Evolutionary conservation across 2,888 invertebrate genomes (phyloP).

Genomic region (Kuschelorhynchus macadamiae): DNA sequence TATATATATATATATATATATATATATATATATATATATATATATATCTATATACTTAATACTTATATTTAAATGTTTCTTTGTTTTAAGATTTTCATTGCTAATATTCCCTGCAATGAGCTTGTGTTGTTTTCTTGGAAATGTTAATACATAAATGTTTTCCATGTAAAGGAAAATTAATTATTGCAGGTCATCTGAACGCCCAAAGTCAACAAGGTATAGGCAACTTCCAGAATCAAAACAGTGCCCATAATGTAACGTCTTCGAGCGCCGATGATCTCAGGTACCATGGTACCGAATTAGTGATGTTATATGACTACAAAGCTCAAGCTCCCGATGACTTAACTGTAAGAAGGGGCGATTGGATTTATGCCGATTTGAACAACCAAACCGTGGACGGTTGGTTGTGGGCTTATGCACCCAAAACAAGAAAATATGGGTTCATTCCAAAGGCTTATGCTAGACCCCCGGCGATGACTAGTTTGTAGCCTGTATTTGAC

Average conservation of each 20-base stretch:
- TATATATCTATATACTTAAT: too few species aligned
- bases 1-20: too few species aligned
- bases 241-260: slow-evolving; percentile 59
- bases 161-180: too few species aligned
- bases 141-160: too few species aligned
- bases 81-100: too few species aligned
- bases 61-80: too few species aligned
- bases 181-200: slow-evolving; percentile 69
- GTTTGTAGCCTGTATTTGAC: slow-evolving; percentile 71
- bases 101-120: too few species aligned
- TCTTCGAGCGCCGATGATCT: slow-evolving; percentile 74
- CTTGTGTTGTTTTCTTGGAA: too few species aligned
- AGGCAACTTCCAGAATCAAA: slow-evolving; percentile 60
- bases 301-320: slow-evolving; percentile 96
- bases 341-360: slow-evolving; percentile 89
- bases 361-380: slow-evolving; percentile 96
- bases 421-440: slow-evolving; percentile 92
- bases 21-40: too few species aligned
- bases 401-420: slow-evolving; percentile 96
- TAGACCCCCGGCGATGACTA: slow-evolving; percentile 92
- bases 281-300: slow-evolving; percentile 88
- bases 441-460: slow-evolving; percentile 97
- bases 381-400: slow-evolving; percentile 95
- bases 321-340: slow-evolving; percentile 96
- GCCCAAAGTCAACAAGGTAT: slow-evolving; percentile 58